These are phyloP conservation scores for Biston betularia DNA, from an alignment of 2,888 invertebrate genomes.

Conservation along the genomic window DNA sequence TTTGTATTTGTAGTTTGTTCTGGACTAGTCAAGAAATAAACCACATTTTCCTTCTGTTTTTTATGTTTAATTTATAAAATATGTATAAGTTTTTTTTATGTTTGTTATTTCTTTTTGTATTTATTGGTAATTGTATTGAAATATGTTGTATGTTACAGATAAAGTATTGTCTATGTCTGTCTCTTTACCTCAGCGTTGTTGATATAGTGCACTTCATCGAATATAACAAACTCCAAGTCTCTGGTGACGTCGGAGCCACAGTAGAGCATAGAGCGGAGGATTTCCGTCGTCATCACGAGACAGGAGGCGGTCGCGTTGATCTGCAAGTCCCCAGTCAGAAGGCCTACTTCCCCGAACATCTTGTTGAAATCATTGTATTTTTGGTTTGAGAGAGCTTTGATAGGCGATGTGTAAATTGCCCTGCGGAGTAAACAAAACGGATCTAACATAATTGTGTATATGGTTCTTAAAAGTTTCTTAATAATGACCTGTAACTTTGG, in stretches of 20 bases:
- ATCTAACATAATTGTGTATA: too few relatives aligned
- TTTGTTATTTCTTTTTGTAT: too few relatives aligned
- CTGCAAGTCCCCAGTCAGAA: conserved; percentile 98
- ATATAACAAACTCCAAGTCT: conserved; percentile 99
- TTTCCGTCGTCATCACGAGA: conserved; percentile 99
- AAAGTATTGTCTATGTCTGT: too few relatives aligned
- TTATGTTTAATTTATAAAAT: too few relatives aligned
- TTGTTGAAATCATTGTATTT: conserved; percentile 99
- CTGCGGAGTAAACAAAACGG: conserved; percentile 66
- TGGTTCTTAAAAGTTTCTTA: too few relatives aligned
- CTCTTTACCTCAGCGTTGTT: conserved; percentile 95
- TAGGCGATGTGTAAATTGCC: conserved; percentile 98
- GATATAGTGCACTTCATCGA: conserved; percentile 99
- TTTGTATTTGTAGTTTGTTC: too few relatives aligned
- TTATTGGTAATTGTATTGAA: too few relatives aligned
- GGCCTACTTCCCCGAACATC: conserved; percentile 96
- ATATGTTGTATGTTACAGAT: too few relatives aligned
- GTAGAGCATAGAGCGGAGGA: conserved; percentile 98
- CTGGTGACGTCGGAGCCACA: conserved; percentile 97
- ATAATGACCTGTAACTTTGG: too few relatives aligned
- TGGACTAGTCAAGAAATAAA: background rate
- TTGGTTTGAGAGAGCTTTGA: conserved; percentile 99
- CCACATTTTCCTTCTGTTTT: too few relatives aligned
- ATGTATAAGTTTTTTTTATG: too few relatives aligned
- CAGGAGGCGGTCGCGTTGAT: conserved; percentile 97